A percentile compares a stretch with the other conserved stretches of the same genome.
Evolutionary conservation across 2,888 invertebrate genomes (phyloP).

Genomic region (Cremastobaeus sp.): DNA sequence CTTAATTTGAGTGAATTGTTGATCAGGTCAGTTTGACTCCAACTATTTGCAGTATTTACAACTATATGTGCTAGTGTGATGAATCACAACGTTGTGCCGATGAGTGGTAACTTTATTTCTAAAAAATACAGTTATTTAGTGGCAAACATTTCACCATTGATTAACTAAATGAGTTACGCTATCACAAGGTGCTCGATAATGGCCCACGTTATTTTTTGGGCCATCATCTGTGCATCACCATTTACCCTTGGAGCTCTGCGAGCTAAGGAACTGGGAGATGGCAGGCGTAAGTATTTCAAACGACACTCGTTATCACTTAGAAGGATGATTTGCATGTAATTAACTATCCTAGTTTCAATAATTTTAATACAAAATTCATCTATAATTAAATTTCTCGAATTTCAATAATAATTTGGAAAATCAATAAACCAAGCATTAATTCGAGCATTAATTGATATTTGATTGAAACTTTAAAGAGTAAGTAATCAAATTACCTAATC

Average conservation of each 20-base stretch:
- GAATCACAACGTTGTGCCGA: constrained; percentile 43
- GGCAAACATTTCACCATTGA: constrained; percentile 27
- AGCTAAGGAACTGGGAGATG: constrained; percentile 74
- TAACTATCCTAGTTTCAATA: too few relatives aligned
- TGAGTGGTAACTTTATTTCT: constrained; percentile 38
- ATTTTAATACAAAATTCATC: too few relatives aligned
- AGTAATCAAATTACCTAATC: too few relatives aligned
- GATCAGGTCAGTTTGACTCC: too few relatives aligned
- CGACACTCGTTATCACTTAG: too few relatives aligned
- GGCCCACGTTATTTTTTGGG: constrained; percentile 73
- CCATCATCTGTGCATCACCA: constrained; percentile 71
- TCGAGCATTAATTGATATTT: too few relatives aligned
- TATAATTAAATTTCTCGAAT: too few relatives aligned
- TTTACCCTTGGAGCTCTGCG: constrained; percentile 72
- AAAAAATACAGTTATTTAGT: constrained; percentile 36
- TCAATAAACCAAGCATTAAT: too few relatives aligned
- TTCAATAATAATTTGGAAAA: too few relatives aligned
- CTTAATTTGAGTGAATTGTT: constrained; percentile 30
- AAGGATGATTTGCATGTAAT: too few relatives aligned
- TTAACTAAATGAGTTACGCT: constrained; percentile 47
- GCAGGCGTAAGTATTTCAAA: constrained; percentile 75
- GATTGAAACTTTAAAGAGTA: too few relatives aligned
- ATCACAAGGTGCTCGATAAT: constrained; percentile 66
- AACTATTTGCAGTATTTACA: too few relatives aligned
- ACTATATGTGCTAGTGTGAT: constrained; percentile 35